Evolutionary conservation across 1,140 invertebrate species (phyloP).

Genomic region (Magallana angulata): DNA sequence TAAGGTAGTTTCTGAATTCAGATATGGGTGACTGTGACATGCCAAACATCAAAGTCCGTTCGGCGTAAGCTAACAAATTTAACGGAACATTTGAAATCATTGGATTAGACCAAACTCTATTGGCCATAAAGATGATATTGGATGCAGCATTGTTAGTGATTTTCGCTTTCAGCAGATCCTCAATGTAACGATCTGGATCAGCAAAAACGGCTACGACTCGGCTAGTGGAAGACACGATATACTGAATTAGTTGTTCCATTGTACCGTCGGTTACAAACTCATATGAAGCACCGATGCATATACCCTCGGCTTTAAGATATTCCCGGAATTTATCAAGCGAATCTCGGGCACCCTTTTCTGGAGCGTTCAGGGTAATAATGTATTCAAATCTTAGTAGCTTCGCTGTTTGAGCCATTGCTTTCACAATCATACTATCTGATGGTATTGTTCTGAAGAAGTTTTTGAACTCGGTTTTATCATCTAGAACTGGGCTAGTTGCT

Average conservation of each 20-base stretch:
- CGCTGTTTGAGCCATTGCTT: conserved; percentile 82
- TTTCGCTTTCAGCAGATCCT: conserved; percentile 66
- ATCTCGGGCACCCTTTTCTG: conserved; percentile 65
- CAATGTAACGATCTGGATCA: conserved; percentile 67
- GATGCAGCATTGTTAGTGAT: neutral
- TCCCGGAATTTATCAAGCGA: conserved; percentile 63
- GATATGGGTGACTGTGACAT: conserved; percentile 2
- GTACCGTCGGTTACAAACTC: conserved; percentile 75
- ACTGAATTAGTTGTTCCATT: conserved; percentile 64
- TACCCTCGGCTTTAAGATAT: conserved; percentile 62
- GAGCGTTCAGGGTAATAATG: conserved; percentile 72
- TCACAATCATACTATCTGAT: conserved; percentile 88
- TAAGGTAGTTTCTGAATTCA: conserved; percentile 50
- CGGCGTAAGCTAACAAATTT: conserved; percentile 41
- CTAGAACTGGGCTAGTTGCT: conserved; percentile 86
- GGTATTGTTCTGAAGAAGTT: conserved; percentile 90
- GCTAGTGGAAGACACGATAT: conserved; percentile 66
- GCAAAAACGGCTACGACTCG: conserved; percentile 75
- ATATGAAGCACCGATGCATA: conserved; percentile 73
- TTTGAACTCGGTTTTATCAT: conserved; percentile 86
- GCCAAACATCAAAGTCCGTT: conserved; percentile 50
- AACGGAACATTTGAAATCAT: conserved; percentile 6
- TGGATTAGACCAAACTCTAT: conserved; percentile 61
- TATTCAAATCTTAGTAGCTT: conserved; percentile 68
- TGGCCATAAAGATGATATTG: conserved; percentile 69